Base-by-base conservation (phyloP, 2,888 invertebrate genomes). In the Himalopsyche tibetana region DNA sequence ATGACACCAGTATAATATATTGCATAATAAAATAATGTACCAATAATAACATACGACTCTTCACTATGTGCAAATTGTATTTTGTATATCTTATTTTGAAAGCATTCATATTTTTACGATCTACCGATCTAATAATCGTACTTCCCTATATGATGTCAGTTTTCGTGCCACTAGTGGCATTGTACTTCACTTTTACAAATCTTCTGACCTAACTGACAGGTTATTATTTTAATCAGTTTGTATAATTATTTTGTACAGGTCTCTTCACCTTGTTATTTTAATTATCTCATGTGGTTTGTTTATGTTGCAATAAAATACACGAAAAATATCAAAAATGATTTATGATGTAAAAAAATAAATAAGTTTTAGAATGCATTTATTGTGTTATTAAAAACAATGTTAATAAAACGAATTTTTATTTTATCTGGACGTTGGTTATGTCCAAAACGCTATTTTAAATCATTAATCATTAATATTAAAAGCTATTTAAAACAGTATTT, bases 151-250 rank as follows among this genome's bases (percentile, higher is more conserved):
- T 87, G 87, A 88, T 86, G 86, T 88, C 87, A 87, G 79, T 40
- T 79, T 36, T 88, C 88, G 88, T 88, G 88, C 86, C 83, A 86
- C 82, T 74, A 79, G 84, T 88, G 87, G 86, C 87, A 88, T 88
- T 88, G 88, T 83, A 83, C 84, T 80, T 56, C 82, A 74, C 74
- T 74, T 74, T 74, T 38, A 38, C 74, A 45, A 51, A 51, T 80
- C 80, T 5, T 42, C 80, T 28, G 80, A 38, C 38, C 15, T 19
- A 80, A 40, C 74, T 74, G 74, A 36, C 74, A 74, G 74, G 74
- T 74, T 74, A 36, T 74, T 74, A 74, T 74, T 74, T 74, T 36
- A 69, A 69, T 69, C 28, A 36, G 69, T 11, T 69, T 69, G 8
- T 6, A 45, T 74, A 80, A 80, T 80, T 80, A 51, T 80, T 45